phyloP scores from a whole-genome alignment of 1,140 invertebrate genomes.

The Anastatus disparis region DNA sequence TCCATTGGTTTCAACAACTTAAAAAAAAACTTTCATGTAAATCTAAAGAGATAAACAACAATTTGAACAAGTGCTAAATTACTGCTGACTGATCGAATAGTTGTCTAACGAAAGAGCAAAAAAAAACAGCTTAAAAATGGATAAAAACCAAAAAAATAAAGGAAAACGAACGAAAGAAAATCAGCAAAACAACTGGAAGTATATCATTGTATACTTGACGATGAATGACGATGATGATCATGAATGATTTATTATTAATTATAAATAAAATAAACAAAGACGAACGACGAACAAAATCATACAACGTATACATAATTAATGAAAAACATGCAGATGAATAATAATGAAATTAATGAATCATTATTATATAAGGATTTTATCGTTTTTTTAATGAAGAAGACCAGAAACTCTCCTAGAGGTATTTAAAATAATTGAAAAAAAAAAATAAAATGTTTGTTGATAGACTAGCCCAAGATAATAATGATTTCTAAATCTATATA shows the following conservation, averaged over 20 bases:
- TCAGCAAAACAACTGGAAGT: too few relatives aligned
- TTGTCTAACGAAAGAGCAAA: neutral
- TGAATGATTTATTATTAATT: conserved; percentile 19
- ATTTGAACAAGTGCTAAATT: too few relatives aligned
- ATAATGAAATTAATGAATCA: too few relatives aligned
- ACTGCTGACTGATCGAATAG: too few relatives aligned
- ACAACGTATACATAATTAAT: conserved; percentile 24
- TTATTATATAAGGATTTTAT: too few relatives aligned
- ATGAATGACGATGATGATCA: conserved; percentile 42
- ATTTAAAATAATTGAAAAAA: neutral
- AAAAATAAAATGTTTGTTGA: neutral
- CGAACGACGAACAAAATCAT: conserved; percentile 41
- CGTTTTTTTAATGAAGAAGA: conserved; percentile 46
- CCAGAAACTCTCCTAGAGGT: conserved; percentile 62
- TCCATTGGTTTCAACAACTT: too few relatives aligned
- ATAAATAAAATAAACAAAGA: conserved; percentile 13
- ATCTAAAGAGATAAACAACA: too few relatives aligned
- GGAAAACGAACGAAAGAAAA: too few relatives aligned
- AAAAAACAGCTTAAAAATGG: too few relatives aligned
- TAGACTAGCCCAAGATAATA: neutral
- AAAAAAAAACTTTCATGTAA: too few relatives aligned
- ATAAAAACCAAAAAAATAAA: too few relatives aligned
- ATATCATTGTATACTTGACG: too few relatives aligned
- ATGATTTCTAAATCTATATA: neutral
- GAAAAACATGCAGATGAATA: conserved; percentile 10